These are phyloP conservation scores for Egretta garzetta DNA, from an alignment of 2,113 vertebrate species.

Conservation along the genomic window DNA sequence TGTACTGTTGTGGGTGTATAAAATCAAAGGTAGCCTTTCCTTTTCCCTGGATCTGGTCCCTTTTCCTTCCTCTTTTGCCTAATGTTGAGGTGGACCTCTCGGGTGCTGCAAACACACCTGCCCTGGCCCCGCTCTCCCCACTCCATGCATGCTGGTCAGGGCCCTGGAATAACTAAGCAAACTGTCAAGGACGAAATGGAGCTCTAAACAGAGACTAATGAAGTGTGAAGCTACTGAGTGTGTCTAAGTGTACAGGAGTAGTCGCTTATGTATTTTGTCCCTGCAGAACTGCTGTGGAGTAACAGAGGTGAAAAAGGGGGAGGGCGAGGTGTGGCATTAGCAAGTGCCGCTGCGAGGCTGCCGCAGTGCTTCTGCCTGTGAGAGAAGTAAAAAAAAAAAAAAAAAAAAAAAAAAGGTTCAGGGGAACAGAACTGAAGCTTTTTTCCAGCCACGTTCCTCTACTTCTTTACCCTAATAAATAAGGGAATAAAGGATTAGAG, in stretches of 20 bases:
- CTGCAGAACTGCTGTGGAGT: not conserved
- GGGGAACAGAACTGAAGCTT: not conserved
- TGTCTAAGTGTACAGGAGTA: not conserved
- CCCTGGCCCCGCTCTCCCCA: not conserved
- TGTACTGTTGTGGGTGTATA: not conserved
- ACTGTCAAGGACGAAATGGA: not conserved
- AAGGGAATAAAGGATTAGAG: not conserved
- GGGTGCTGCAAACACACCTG: fast-evolving
- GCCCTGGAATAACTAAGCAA: not conserved
- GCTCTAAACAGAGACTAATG: not conserved
- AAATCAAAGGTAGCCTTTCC: not conserved
- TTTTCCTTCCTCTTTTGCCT: not conserved
- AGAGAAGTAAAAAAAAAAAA: not conserved
- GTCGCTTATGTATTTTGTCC: not conserved
- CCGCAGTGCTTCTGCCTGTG: not conserved
- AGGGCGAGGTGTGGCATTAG: fast-evolving
- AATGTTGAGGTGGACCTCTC: not conserved
- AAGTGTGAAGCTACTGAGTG: not conserved
- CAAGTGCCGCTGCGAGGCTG: not conserved
- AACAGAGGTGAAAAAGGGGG: not conserved
- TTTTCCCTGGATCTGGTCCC: no score
- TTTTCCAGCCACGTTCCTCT: not conserved
- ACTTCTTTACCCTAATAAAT: not conserved
- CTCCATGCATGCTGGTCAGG: no score
- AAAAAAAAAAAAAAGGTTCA: not conserved